Base-by-base conservation (phyloP, 1,140 invertebrate genomes). In the Aradophagus sp. region DNA sequence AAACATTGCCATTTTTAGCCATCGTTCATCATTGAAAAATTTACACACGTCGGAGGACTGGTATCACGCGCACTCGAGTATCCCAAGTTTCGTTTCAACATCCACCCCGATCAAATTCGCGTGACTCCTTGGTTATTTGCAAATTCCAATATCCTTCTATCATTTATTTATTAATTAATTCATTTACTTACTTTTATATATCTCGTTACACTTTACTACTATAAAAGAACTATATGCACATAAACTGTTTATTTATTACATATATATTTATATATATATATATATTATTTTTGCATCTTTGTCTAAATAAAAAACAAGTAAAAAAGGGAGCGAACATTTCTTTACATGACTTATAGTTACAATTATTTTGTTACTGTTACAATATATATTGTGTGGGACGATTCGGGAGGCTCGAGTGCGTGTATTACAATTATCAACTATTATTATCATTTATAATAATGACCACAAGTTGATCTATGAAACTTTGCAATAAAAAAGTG, bases 11-110 rank as follows among this genome's bases (percentile, higher is more conserved):
- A 17, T 39, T 26, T 27, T 8, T 31, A 45, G 41, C 42, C 50
- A 79, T 82, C 72, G 75, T 72, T 80, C 80, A 81, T 81, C 73
- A 77, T 74, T 71, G n/a, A 70, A 73, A 67, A 78, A 76, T 79
- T 20, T 77, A 77, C 75, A 77, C 44, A 74, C 36, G 36, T 66
- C 62, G 52, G 62, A 59, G 55, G 63, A 68, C 63, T 68, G 45
- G 35, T 35, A 35, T 48, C 15, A 55, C 55, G 13, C 47, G 39
- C 55, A 39, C 56, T 69, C 56, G 50, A 69, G 23, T 56, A 41
- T 69, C 56, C 42, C 55, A 59, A 68, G 34, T 50, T 56, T 50
- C 44, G 27, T 39, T n/a, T 39, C 35, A 29, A 32, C 53, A 59
- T 47, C 26, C 32, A 23, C 29, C 8, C 17, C 14, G 14, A 41